Evolutionary conservation across 1,140 invertebrate genomes (phyloP).

Genomic region (Drusus annulatus): DNA sequence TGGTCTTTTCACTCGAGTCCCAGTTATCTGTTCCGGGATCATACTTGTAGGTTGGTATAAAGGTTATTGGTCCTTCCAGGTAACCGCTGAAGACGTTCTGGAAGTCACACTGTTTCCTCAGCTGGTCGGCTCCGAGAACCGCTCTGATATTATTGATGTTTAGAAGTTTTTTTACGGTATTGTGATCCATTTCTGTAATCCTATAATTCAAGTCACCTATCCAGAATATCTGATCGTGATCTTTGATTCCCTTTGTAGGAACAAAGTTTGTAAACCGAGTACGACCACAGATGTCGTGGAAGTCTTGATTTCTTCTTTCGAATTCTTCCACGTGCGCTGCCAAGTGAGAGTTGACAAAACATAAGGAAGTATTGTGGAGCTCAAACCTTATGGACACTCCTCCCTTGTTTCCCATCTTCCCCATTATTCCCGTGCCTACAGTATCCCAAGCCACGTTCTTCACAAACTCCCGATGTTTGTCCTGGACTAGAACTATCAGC

Average conservation of each 20-base stretch:
- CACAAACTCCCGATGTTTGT: constrained; percentile 82
- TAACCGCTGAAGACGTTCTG: constrained; percentile 88
- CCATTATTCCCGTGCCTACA: constrained; percentile 95
- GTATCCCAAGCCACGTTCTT: constrained; percentile 83
- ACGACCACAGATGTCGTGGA: constrained; percentile 83
- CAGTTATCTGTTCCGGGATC: constrained; percentile 95
- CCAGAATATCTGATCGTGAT: constrained; percentile 98
- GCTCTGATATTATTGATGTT: constrained; percentile 76
- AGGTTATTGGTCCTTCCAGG: constrained; percentile 89
- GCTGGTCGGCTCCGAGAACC: constrained; percentile 89
- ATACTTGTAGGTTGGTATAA: constrained; percentile 98
- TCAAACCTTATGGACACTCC: constrained; percentile 95
- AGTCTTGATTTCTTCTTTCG: constrained; percentile 97
- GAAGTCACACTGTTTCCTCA: constrained; percentile 83
- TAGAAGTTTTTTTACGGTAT: constrained; percentile 82
- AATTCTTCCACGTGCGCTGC: constrained; percentile 97
- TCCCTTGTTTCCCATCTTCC: constrained; percentile 98
- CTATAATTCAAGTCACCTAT: constrained; percentile 98
- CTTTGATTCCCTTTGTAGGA: constrained; percentile 86
- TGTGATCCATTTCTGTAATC: constrained; percentile 85
- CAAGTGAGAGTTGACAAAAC: constrained; percentile 98
- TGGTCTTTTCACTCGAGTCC: constrained; percentile 96
- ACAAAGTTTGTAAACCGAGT: constrained; percentile 67
- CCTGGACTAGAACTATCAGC: constrained; percentile 90
- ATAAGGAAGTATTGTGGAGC: constrained; percentile 93